These are phyloP conservation scores for Eurystomus gularis DNA, from an alignment of 2,113 vertebrate species.

Conservation along the genomic window DNA sequence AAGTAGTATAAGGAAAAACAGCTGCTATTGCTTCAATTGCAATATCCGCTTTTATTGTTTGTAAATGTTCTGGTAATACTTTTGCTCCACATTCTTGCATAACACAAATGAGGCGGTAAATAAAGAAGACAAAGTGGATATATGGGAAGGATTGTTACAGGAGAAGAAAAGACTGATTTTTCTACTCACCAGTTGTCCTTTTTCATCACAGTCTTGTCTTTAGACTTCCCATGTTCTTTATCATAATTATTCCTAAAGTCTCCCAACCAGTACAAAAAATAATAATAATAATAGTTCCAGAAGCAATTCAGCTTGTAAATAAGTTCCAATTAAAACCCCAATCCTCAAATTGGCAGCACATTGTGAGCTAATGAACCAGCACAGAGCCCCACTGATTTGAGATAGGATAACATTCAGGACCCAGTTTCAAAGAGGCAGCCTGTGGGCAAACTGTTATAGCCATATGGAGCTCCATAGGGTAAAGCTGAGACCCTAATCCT, in stretches of 20 bases:
- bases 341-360: slow-evolving; percentile 18
- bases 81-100: background rate
- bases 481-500: background rate
- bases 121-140: background rate
- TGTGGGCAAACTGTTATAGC: slow-evolving; percentile 41
- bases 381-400: slow-evolving; percentile 43
- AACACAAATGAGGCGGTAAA: background rate
- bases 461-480: slow-evolving; percentile 30
- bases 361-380: slow-evolving; percentile 55
- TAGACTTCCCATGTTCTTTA: background rate
- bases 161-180: background rate
- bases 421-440: slow-evolving; percentile 29
- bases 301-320: slow-evolving; percentile 42
- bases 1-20: background rate
- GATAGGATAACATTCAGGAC: background rate
- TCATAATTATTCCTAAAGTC: background rate
- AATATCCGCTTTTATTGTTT: background rate
- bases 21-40: background rate
- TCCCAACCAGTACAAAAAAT: background rate
- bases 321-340: slow-evolving; percentile 42
- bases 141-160: background rate
- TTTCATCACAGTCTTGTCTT: background rate
- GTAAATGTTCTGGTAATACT: background rate
- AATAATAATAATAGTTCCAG: background rate
- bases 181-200: background rate